Percentiles rank a stretch among this genome's conserved stretches.
These are phyloP conservation scores for Aulostomus chinensis DNA, from an alignment of 2,797 vertebrate genomes.

Conservation along the genomic window DNA sequence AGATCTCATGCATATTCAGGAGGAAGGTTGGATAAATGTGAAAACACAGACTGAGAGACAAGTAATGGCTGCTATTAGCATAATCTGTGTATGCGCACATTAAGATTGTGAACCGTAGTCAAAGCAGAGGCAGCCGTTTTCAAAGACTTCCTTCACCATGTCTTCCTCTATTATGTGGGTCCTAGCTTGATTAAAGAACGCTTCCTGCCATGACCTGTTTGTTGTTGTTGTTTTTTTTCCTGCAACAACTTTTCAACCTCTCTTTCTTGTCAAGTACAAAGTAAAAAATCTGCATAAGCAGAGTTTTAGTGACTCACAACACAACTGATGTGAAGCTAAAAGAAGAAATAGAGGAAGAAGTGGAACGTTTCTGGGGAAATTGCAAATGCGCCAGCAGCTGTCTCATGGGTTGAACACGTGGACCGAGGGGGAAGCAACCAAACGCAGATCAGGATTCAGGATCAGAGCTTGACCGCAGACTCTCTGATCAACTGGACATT, in stretches of 20 bases:
- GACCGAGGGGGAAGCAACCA: no score
- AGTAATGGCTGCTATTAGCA: slow-evolving; percentile 24
- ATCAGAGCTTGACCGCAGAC: no score
- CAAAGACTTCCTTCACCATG: slow-evolving; percentile 36
- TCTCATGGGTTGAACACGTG: no score
- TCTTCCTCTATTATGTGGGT: slow-evolving; percentile 13
- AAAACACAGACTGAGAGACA: slow-evolving; percentile 11
- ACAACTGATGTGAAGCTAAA: slow-evolving; percentile 27
- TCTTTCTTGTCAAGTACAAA: slow-evolving; percentile 47
- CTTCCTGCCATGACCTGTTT: no score
- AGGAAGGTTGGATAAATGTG: slow-evolving; percentile 1
- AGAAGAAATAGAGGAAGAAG: no score
- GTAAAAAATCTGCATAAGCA: slow-evolving; percentile 43
- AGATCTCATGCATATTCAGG: slow-evolving; percentile 62
- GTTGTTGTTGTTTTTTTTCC: slow-evolving; percentile 26
- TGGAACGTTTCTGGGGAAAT: no score
- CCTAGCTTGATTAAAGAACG: slow-evolving; percentile 40
- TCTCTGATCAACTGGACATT: no score
- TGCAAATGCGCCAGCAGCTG: no score
- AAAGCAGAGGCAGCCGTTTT: slow-evolving; percentile 28
- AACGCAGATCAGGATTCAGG: no score
- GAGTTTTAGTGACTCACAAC: slow-evolving; percentile 36
- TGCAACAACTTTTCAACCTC: slow-evolving; percentile 32
- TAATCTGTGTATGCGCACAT: no score
- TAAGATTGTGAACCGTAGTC: slow-evolving; percentile 6